Base-by-base conservation (phyloP, 2,797 vertebrate genomes). In the Myoxocephalus aenaeus region DNA sequence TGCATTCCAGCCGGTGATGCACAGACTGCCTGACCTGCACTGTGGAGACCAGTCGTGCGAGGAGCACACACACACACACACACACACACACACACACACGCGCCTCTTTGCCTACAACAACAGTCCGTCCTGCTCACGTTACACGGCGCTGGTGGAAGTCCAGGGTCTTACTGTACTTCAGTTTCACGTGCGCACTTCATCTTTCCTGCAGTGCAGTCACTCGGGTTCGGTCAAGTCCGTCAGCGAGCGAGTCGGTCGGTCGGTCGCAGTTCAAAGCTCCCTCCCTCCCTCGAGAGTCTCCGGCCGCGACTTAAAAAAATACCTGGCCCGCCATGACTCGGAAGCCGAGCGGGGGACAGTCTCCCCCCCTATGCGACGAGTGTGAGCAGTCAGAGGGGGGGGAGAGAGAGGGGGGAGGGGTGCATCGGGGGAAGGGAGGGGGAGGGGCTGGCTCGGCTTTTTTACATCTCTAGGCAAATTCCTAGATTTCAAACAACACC, bases 1-100 rank as follows among this genome's bases (percentile, higher is more conserved):
- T 75, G 88, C 91, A 92, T 93, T 93, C 92, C 92, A 85, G 75
- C 73, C 82, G 7, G 70, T 54, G 70, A 51, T 81, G 85, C 77
- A 81, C 62, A 76, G 82, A 80, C 79, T 29, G 83, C 79, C 84
- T 83, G 90, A 91, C 86, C 90, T 86, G 84, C 57, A 82, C 83
- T 68, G 89, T 82, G 89, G 53, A 88, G 88, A 92, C 86, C 68
- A 89, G 88, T 85, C 79, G 51, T 86, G 85, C 79, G 51, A 84
- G 83, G 82, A 82, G 80, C 70, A 64, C 38, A 38, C 38, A 38
- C 38, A 38, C 38, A 40, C 38, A 40, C 38, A 40, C 38, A 40
- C 7, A 40, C 7, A 40, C 38, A 40, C 38, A 40, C 38, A 40
- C 7, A 40, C 7, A 40, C 38, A 12, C 38, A 40, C 2, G 79